These are phyloP conservation scores for Galbula dea DNA, from an alignment of 2,113 vertebrate species.

Conservation along the genomic window DNA sequence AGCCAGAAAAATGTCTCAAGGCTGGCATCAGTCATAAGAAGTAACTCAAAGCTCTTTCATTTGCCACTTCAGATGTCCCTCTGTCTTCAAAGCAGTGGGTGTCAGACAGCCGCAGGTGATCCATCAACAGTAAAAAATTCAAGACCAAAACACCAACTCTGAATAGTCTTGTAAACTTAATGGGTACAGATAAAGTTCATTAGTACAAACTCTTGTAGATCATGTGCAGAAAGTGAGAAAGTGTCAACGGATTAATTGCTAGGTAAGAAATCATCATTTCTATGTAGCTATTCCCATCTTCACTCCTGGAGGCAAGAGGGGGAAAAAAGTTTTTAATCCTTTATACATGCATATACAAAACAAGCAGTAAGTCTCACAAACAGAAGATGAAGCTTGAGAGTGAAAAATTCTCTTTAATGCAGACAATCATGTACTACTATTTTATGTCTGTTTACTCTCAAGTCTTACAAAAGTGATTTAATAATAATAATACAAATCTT, in stretches of 20 bases:
- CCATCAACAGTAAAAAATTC: neutral
- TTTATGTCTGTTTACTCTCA: neutral
- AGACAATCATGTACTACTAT: neutral
- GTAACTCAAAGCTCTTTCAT: neutral
- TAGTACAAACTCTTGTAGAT: neutral
- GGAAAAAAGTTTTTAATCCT: neutral
- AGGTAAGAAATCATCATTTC: neutral
- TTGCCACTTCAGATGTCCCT: neutral
- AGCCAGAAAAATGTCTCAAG: neutral
- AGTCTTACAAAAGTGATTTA: neutral
- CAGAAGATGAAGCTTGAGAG: neutral
- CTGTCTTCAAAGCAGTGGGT: rapidly evolving
- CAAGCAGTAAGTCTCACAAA: neutral
- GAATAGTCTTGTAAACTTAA: neutral
- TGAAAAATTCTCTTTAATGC: neutral
- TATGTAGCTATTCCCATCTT: neutral
- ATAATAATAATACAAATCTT: neutral
- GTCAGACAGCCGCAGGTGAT: neutral
- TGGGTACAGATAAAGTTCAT: neutral
- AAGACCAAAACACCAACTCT: neutral
- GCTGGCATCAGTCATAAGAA: neutral
- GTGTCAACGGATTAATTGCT: rapidly evolving
- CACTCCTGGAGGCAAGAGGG: neutral
- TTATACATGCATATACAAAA: neutral
- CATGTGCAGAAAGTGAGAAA: neutral